A percentile compares a stretch with the other conserved stretches of the same genome.
Evolutionary conservation across 1,140 invertebrate species (phyloP).

Genomic region (Dreissena rostriformis): DNA sequence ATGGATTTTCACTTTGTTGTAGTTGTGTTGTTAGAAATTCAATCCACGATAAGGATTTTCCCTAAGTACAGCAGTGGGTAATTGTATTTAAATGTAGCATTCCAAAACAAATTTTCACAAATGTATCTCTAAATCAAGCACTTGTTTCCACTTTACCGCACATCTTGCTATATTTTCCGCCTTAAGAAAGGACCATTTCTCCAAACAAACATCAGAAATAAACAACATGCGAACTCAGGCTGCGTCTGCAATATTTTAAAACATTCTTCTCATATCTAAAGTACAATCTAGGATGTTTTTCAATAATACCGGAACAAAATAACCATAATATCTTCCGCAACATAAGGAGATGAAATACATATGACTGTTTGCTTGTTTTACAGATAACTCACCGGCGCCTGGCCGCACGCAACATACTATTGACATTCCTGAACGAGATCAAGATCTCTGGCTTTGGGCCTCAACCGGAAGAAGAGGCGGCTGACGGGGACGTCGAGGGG

Average conservation of each 20-base stretch:
- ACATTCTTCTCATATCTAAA: neutral
- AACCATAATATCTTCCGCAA: neutral
- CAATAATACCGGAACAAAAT: neutral
- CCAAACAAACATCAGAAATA: neutral
- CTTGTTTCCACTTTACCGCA: too few species aligned
- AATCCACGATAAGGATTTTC: too few species aligned
- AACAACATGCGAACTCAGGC: neutral
- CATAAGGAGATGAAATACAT: neutral
- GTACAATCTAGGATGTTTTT: neutral
- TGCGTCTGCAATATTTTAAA: neutral
- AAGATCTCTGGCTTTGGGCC: conserved; percentile 59
- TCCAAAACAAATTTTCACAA: too few species aligned
- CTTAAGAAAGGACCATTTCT: too few species aligned
- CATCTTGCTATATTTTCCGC: too few species aligned
- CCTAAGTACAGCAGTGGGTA: too few species aligned
- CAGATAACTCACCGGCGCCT: conserved; percentile 57
- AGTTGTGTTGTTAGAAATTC: too few species aligned
- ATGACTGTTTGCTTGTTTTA: neutral
- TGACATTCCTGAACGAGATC: conserved; percentile 45
- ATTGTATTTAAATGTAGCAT: too few species aligned
- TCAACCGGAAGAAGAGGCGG: conserved; percentile 19
- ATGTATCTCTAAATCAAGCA: too few species aligned
- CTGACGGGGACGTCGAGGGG: neutral
- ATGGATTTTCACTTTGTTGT: too few species aligned
- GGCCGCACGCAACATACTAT: conserved; percentile 59